These are phyloP conservation scores for Lipophrys pholis DNA, from an alignment of 2,113 vertebrate species.

Conservation along the genomic window DNA sequence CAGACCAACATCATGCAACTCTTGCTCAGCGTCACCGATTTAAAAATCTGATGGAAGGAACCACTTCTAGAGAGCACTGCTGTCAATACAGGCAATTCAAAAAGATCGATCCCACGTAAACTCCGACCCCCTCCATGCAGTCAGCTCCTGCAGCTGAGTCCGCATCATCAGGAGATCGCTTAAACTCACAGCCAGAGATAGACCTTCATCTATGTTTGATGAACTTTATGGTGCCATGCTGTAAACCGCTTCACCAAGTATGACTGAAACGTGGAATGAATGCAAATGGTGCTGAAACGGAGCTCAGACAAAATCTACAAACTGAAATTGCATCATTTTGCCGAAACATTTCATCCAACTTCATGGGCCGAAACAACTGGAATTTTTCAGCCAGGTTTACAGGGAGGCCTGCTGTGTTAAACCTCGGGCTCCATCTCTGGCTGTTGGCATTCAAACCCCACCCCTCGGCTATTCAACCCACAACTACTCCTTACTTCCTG, in stretches of 20 bases:
- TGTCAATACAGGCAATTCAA: slow-evolving; percentile 39
- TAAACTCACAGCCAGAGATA: slow-evolving; percentile 64
- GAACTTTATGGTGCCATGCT: not conserved
- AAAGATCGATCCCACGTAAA: slow-evolving; percentile 40
- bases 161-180: slow-evolving; percentile 35
- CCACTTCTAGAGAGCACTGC: slow-evolving; percentile 51
- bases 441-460: slow-evolving; percentile 36
- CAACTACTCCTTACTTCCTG: slow-evolving; percentile 96
- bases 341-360: not conserved
- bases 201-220: slow-evolving; percentile 6
- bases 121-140: slow-evolving; percentile 6
- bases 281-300: not conserved
- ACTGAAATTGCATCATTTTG: not conserved
- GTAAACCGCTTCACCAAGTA: not conserved
- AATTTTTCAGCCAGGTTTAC: not conserved
- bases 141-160: slow-evolving; percentile 55
- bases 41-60: slow-evolving; percentile 39
- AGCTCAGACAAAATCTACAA: not conserved
- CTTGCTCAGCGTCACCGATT: not conserved
- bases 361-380: not conserved
- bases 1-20: slow-evolving; percentile 8
- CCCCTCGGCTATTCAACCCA: slow-evolving; percentile 50
- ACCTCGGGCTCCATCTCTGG: slow-evolving; percentile 56
- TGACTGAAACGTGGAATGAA: not conserved
- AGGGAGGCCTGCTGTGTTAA: not conserved